These are phyloP conservation scores for Galaxias olidus DNA, from an alignment of 2,797 vertebrate genomes.

Conservation along the genomic window DNA sequence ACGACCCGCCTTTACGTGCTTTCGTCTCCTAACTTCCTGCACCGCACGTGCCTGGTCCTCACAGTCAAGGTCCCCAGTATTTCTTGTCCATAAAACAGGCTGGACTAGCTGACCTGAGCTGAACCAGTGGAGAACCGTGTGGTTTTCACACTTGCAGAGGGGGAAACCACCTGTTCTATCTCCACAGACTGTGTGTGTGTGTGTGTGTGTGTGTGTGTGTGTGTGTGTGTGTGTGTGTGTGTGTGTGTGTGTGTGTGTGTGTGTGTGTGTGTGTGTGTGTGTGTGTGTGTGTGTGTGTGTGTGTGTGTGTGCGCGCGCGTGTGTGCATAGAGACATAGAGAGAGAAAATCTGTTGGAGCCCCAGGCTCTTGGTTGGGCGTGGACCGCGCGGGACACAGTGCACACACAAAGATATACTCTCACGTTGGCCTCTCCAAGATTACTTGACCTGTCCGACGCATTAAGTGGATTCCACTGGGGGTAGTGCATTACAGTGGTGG, in stretches of 20 bases:
- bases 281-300: conserved; percentile 4
- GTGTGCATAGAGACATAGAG: neutral
- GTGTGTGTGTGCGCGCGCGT: conserved; percentile 1
- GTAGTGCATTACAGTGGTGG: conserved; percentile 56
- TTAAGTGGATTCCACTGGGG: conserved; percentile 68
- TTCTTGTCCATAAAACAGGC: neutral
- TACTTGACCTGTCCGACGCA: conserved; percentile 63
- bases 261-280: conserved; percentile 10
- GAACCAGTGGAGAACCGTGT: neutral
- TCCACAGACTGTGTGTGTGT: too few relatives aligned
- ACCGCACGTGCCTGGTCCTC: neutral
- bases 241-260: neutral
- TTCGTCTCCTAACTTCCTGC: neutral
- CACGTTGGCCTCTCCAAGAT: conserved; percentile 52
- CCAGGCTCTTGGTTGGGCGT: conserved; percentile 2
- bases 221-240: too few relatives aligned
- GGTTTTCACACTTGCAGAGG: neutral
- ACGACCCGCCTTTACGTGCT: neutral
- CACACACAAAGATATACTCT: conserved; percentile 15
- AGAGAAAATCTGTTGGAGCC: neutral
- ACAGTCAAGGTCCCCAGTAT: neutral
- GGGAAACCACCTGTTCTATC: neutral
- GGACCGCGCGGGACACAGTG: conserved; percentile 44
- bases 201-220: too few relatives aligned
- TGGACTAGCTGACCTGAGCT: neutral